Evolutionary conservation across 2,888 invertebrate species (phyloP).

Genomic region (Therioaphis trifolii): DNA sequence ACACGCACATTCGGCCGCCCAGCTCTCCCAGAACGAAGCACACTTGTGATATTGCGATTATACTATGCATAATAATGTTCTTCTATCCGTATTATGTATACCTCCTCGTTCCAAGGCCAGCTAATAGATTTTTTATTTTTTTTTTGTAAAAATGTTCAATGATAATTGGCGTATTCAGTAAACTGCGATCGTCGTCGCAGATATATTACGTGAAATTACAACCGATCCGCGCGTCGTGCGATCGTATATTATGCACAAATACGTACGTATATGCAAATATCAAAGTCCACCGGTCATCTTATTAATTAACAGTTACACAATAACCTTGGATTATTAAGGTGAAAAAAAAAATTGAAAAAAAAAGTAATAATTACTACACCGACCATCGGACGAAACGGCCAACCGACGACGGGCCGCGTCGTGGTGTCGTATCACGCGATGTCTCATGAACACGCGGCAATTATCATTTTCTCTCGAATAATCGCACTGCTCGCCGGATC

Average conservation of each 20-base stretch:
- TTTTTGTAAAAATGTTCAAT: neutral
- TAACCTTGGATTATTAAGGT: conserved; percentile 19
- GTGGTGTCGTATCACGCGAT: conserved; percentile 2
- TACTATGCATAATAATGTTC: neutral
- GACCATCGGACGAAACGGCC: too few relatives aligned
- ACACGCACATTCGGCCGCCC: neutral
- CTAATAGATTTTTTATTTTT: neutral
- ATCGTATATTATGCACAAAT: too few relatives aligned
- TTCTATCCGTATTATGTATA: neutral
- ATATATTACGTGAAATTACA: too few relatives aligned
- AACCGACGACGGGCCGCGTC: neutral
- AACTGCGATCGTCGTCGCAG: neutral
- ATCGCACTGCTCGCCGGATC: neutral
- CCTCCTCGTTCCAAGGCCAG: neutral
- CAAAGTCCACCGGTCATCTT: neutral
- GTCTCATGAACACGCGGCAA: neutral
- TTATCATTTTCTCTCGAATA: conserved; percentile 34
- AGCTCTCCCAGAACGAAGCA: neutral
- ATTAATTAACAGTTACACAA: conserved; percentile 11
- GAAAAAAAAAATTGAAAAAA: neutral
- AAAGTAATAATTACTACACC: neutral
- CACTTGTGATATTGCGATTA: neutral
- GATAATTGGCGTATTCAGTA: conserved; percentile 10
- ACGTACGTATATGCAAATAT: neutral
- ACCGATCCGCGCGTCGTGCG: too few relatives aligned